Evolutionary conservation across 1,140 invertebrate species (phyloP).

Genomic region (Tigriopus japonicus): DNA sequence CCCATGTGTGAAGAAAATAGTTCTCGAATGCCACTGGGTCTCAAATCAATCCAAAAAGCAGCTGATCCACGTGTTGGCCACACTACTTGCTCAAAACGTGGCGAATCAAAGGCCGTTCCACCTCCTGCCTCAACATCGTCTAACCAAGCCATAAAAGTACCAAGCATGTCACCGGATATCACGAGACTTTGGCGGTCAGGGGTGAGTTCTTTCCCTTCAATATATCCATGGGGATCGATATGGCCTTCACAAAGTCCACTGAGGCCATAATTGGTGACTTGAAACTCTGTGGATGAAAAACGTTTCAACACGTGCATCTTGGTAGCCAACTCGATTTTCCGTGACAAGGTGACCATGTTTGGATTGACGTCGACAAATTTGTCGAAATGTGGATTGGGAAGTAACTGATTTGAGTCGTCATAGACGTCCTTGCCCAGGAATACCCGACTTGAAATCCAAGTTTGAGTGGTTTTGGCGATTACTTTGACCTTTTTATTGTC

Average conservation of each 20-base stretch:
- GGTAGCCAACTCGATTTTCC: background rate
- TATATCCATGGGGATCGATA: background rate
- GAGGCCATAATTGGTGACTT: slow-evolving; percentile 13
- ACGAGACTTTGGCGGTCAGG: background rate
- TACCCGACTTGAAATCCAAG: background rate
- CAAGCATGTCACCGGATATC: background rate
- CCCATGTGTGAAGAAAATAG: background rate
- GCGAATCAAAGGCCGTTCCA: background rate
- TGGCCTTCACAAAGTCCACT: slow-evolving; percentile 11
- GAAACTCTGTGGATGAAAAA: background rate
- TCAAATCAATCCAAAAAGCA: slow-evolving; percentile 4
- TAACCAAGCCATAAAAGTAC: slow-evolving; percentile 12
- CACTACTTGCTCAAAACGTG: background rate
- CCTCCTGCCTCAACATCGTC: slow-evolving; percentile 4
- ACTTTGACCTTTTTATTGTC: background rate
- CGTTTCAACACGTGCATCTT: background rate
- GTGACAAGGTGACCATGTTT: background rate
- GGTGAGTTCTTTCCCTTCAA: background rate
- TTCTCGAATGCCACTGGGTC: background rate
- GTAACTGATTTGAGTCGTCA: too few species aligned
- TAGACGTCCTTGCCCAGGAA: too few species aligned
- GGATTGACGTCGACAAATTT: background rate
- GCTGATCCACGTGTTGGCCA: slow-evolving; percentile 7
- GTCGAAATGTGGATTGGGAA: too few species aligned
- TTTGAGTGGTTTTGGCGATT: slow-evolving; percentile 1